Percentiles rank a stretch among this genome's conserved stretches.
Conservation (phyloP, 2,797 vertebrate genomes). For the Takifugu ocellatus region DNA sequence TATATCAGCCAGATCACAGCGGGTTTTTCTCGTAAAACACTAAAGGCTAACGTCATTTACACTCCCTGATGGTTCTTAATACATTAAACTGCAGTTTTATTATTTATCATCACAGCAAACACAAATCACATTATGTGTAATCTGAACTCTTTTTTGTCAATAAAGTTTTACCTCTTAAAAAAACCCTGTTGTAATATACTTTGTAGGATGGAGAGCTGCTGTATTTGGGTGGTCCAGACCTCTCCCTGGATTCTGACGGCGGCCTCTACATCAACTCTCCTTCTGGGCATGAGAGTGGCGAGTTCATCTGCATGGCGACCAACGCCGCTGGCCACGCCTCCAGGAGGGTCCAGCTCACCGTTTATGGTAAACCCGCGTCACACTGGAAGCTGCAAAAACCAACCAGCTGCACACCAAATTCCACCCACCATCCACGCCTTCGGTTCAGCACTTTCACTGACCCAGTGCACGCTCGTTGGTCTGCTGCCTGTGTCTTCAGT, state of each 20-base stretch:
- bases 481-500: slow-evolving; percentile 65
- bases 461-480: no score
- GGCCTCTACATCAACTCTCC: slow-evolving; percentile 84
- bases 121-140: slow-evolving; percentile 12
- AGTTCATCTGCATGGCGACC: slow-evolving; percentile 89
- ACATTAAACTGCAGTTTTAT: background rate
- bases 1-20: slow-evolving; percentile 18
- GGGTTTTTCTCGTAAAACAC: slow-evolving; percentile 1
- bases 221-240: slow-evolving; percentile 71
- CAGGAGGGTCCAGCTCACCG: slow-evolving; percentile 92
- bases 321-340: slow-evolving; percentile 87
- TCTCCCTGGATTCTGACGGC: slow-evolving; percentile 83
- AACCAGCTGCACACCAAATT: no score
- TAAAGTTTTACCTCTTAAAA: slow-evolving; percentile 26
- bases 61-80: slow-evolving; percentile 8
- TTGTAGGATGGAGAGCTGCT: slow-evolving; percentile 84
- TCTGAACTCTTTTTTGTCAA: slow-evolving; percentile 9
- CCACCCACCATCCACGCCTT: no score
- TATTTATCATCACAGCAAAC: slow-evolving; percentile 2
- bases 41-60: slow-evolving; percentile 1
- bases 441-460: no score
- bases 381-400: no score
- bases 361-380: slow-evolving; percentile 84
- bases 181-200: slow-evolving; percentile 45
- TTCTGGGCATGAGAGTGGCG: slow-evolving; percentile 84